Base-by-base conservation (phyloP, 2,888 invertebrate genomes). In the Pristionchus arcanus region DNA sequence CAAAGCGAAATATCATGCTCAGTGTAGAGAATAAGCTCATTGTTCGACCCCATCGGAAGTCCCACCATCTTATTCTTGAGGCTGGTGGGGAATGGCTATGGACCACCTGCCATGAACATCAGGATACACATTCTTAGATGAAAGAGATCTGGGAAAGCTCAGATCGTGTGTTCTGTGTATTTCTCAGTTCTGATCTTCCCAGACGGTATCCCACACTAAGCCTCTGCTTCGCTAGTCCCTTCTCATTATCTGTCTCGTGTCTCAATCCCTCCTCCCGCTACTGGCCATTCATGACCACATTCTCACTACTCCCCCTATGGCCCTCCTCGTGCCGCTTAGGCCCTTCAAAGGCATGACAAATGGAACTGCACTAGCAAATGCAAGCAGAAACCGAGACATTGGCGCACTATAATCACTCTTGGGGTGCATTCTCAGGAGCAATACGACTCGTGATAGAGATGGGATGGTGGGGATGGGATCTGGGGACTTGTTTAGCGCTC, bases 361-460 rank as follows among this genome's bases (percentile, higher is more conserved):
- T 81, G 81, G 81, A 49, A 81, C 49, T 81, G 81, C 81, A 81
- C 81, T 81, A 53, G 81, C 25, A 81, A 63, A 81, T 81, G 81
- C 81, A 81, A 49, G 81, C 81, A 42, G 49, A 81, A 42, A 81
- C 28, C 15, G 49, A 49, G 49, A 34, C 71, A n/a, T n/a, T 37
- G 42, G 25, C 28, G 42, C 49, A 49, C 81, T 19, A 81, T 81
- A 81, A 81, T 81, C 81, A 81, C 49, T 81, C 81, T 34, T 16
- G 15, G 25, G 28, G n/a, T 68, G 15, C 71, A 34, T 31, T 19
- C 31, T 34, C 71, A 25, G 71, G 71, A 34, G 71, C 31, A 21
- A 71, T 31, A 34, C 2, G n/a, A 63, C n/a, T 63, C 63, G 31
- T 34, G 71, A 68, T n/a, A n/a, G 13, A 5, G 15, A 11, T 59